A percentile compares a stretch with the other conserved stretches of the same genome.
These are phyloP conservation scores for Zosterops hypoxanthus DNA, from an alignment of 2,113 vertebrate species.

Conservation along the genomic window DNA sequence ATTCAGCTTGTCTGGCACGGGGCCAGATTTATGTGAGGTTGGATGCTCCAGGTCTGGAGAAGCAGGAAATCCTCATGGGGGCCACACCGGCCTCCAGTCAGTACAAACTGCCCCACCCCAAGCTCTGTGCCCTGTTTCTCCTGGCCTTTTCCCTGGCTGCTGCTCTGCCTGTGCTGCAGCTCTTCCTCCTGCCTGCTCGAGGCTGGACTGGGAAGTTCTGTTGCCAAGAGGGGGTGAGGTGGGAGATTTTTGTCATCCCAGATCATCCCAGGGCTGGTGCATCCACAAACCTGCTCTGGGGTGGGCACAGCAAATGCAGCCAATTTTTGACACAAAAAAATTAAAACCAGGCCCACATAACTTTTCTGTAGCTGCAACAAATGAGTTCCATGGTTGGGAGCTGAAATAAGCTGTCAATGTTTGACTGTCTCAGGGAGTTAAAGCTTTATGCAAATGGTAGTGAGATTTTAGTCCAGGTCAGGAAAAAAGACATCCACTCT, in stretches of 20 bases:
- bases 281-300: background rate
- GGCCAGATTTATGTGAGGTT: background rate
- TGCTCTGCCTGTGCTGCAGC: background rate
- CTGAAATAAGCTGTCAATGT: background rate
- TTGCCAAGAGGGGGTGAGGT: accelerated
- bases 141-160: background rate
- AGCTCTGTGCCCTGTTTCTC: background rate
- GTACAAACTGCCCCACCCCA: accelerated
- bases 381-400: background rate
- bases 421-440: background rate
- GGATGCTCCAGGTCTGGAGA: background rate
- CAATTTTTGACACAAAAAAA: background rate
- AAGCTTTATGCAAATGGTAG: background rate
- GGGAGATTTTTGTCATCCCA: accelerated
- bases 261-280: accelerated
- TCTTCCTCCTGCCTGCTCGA: background rate
- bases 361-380: background rate
- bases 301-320: background rate
- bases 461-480: background rate
- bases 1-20: background rate
- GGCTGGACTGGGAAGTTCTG: background rate
- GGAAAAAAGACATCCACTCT: background rate
- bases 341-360: background rate
- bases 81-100: accelerated
- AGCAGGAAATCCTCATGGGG: background rate